These are phyloP conservation scores for Acanthosepion esculentum DNA, from an alignment of 2,888 invertebrate species.

Conservation along the genomic window DNA sequence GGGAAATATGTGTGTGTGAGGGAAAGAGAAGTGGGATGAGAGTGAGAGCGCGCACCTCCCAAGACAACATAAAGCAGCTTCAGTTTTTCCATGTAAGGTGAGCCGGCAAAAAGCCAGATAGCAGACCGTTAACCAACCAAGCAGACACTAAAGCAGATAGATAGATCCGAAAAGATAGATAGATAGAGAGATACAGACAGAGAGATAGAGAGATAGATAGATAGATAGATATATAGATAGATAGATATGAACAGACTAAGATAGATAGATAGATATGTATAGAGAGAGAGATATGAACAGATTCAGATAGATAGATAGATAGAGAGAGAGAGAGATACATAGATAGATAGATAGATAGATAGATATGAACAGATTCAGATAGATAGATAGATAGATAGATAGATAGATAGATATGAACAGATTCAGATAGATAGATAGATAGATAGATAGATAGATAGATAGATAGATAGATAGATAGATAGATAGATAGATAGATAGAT, in stretches of 20 bases:
- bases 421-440: neutral
- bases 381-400: conserved; percentile 33
- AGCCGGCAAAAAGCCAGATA: conserved; percentile 8
- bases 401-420: neutral
- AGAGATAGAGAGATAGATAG: neutral
- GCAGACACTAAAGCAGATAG: neutral
- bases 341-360: neutral
- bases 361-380: neutral
- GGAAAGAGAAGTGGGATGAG: neutral
- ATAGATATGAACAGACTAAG: neutral
- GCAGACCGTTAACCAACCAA: conserved; percentile 1
- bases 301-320: neutral
- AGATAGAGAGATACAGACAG: neutral
- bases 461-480: neutral
- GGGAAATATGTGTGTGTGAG: neutral
- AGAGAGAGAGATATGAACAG: neutral
- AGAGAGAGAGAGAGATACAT: no score
- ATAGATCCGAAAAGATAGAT: neutral
- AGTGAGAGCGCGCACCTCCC: neutral
- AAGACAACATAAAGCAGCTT: neutral
- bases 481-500: neutral
- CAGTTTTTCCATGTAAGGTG: conserved; percentile 12
- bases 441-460: neutral
- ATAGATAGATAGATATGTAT: neutral
- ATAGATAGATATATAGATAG: neutral